phyloP scores from a whole-genome alignment of 2,797 vertebrate species.

The Pipistrellus nathusii region DNA sequence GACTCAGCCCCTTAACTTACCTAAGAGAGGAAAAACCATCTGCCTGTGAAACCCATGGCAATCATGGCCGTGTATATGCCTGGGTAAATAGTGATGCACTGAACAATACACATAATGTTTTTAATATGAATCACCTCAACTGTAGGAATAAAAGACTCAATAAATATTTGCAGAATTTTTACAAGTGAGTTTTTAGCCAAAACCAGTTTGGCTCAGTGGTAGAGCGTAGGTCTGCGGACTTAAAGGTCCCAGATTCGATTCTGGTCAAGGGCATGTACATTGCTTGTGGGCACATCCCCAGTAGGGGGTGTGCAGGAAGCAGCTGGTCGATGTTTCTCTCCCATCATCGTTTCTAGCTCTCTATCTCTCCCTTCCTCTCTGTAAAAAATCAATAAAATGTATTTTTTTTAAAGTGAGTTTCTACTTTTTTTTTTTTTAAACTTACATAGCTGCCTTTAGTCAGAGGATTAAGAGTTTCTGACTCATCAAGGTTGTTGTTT shows the following conservation, averaged over 20 bases:
- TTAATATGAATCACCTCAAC: neutral
- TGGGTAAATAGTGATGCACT: neutral
- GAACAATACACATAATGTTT: neutral
- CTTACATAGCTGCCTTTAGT: neutral
- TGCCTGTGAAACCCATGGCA: neutral
- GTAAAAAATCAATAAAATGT: neutral
- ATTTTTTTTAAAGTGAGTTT: slow-evolving; percentile 35
- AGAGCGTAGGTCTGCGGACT: no score
- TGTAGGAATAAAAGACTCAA: neutral
- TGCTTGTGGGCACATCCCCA: no score
- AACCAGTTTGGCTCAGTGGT: no score
- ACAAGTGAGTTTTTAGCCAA: slow-evolving; percentile 21
- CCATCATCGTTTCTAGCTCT: no score
- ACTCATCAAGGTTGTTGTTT: neutral
- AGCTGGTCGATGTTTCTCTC: no score
- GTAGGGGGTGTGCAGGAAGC: no score
- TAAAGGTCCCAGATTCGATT: no score
- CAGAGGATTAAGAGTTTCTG: slow-evolving; percentile 18
- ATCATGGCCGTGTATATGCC: neutral
- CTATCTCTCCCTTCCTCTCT: no score
- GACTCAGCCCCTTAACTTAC: neutral
- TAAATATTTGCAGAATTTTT: slow-evolving; percentile 25
- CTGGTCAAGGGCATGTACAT: no score
- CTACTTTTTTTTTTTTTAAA: no score
- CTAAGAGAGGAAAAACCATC: neutral